A percentile compares a stretch with the other conserved stretches of the same genome.
These are phyloP conservation scores for Acrossocheilus wenchowensis DNA, from an alignment of 2,797 vertebrate genomes.

Conservation along the genomic window DNA sequence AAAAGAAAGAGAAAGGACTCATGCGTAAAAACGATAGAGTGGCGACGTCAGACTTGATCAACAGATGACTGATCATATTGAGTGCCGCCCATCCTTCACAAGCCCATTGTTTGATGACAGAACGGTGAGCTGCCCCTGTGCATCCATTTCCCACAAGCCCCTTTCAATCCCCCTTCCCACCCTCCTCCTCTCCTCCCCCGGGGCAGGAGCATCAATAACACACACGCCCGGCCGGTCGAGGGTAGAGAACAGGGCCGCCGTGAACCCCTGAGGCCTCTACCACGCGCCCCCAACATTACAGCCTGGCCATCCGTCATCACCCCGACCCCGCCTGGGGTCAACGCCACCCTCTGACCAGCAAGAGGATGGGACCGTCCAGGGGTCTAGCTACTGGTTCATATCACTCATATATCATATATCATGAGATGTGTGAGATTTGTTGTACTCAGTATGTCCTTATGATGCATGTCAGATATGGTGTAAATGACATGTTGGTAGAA, in stretches of 20 bases:
- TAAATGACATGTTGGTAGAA: slow-evolving; percentile 23
- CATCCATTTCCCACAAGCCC: slow-evolving; percentile 87
- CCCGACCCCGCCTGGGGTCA: slow-evolving; percentile 61
- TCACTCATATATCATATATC: slow-evolving; percentile 52
- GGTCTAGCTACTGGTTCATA: slow-evolving; percentile 51
- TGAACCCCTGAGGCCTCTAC: slow-evolving; percentile 79
- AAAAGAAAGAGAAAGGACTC: slow-evolving; percentile 53
- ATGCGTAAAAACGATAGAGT: slow-evolving; percentile 41
- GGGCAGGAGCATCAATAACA: slow-evolving; percentile 97
- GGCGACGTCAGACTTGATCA: slow-evolving; percentile 88
- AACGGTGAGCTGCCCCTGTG: slow-evolving; percentile 67
- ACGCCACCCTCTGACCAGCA: slow-evolving; percentile 58
- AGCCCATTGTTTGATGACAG: slow-evolving; percentile 96
- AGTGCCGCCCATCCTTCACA: slow-evolving; percentile 90
- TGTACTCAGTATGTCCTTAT: slow-evolving; percentile 33
- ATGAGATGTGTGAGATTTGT: slow-evolving; percentile 9
- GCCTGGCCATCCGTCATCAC: slow-evolving; percentile 76
- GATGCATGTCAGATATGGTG: slow-evolving; percentile 31
- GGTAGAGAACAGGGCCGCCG: slow-evolving; percentile 73
- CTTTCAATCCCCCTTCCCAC: slow-evolving; percentile 78
- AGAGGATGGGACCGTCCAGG: slow-evolving; percentile 54
- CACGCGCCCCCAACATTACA: slow-evolving; percentile 77
- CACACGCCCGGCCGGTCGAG: slow-evolving; percentile 73
- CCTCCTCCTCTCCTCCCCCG: slow-evolving; percentile 82
- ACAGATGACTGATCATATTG: slow-evolving; percentile 98